Percentiles rank a stretch among this genome's conserved stretches.
These are phyloP conservation scores for Crotalus viridis DNA, from an alignment of 2,113 vertebrate genomes.

Conservation along the genomic window DNA sequence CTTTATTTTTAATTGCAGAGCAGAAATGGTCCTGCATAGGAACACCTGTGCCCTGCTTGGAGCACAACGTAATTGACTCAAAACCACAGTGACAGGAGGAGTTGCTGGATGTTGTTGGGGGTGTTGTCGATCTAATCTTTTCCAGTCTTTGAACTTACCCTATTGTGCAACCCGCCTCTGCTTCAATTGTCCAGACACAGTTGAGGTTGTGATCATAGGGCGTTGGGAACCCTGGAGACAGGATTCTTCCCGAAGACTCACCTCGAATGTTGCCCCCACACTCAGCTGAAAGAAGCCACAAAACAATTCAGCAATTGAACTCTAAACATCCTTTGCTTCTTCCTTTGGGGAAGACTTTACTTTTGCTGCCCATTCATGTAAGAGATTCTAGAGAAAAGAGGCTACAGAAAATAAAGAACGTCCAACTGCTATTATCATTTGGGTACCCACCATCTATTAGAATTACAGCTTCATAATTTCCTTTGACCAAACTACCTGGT, in stretches of 20 bases:
- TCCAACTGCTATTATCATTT: too few relatives aligned
- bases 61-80: background rate
- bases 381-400: background rate
- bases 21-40: background rate
- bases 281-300: slow-evolving; percentile 77
- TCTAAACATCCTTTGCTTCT: background rate
- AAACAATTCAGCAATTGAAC: background rate
- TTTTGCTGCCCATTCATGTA: too few relatives aligned
- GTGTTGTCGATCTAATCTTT: background rate
- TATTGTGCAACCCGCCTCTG: slow-evolving; percentile 90
- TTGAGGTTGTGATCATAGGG: slow-evolving; percentile 97
- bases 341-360: background rate
- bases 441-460: too few relatives aligned
- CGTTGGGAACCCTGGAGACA: slow-evolving; percentile 94
- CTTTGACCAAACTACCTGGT: too few relatives aligned
- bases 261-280: slow-evolving; percentile 89
- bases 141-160: slow-evolving; percentile 76
- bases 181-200: slow-evolving; percentile 92
- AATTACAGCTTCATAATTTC: too few relatives aligned
- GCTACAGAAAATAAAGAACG: too few relatives aligned
- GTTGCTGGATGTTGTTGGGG: background rate
- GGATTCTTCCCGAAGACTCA: slow-evolving; percentile 81
- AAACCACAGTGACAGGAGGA: background rate
- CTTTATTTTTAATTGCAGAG: background rate
- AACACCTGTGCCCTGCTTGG: background rate